phyloP scores from a whole-genome alignment of 1,140 invertebrate species.

The Calephelis virginiensis region DNA sequence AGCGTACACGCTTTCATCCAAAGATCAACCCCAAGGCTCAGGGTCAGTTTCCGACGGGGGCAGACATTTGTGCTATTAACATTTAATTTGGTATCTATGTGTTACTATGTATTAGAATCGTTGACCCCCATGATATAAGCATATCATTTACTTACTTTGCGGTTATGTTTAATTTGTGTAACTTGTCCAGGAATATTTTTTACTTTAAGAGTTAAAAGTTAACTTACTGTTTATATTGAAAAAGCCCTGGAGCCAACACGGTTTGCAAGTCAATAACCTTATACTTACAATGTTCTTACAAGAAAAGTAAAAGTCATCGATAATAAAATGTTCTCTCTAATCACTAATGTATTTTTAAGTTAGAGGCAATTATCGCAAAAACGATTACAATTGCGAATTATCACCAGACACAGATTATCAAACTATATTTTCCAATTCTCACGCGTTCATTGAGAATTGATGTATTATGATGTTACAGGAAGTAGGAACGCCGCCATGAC shows the following conservation, averaged over 20 bases:
- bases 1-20: too few relatives aligned
- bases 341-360: slow-evolving; percentile 3
- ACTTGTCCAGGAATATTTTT: too few relatives aligned
- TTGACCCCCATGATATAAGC: too few relatives aligned
- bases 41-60: not conserved
- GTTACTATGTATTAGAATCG: too few relatives aligned
- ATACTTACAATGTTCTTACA: not conserved
- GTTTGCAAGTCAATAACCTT: too few relatives aligned
- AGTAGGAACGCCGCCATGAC: slow-evolving; percentile 14
- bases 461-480: slow-evolving; percentile 7
- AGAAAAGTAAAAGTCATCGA: slow-evolving; percentile 1
- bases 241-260: too few relatives aligned
- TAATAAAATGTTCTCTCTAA: not conserved
- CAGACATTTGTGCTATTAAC: not conserved
- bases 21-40: too few relatives aligned
- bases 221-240: too few relatives aligned
- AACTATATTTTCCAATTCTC: slow-evolving; percentile 14
- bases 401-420: not conserved
- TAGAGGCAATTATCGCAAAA: not conserved
- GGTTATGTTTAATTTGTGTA: too few relatives aligned
- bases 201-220: too few relatives aligned
- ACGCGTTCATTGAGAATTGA: slow-evolving; percentile 10
- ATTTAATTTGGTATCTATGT: too few relatives aligned
- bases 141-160: too few relatives aligned
- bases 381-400: slow-evolving; percentile 1